Conservation (phyloP, 2,797 vertebrate genomes). For the Pangasius larnaudii region DNA sequence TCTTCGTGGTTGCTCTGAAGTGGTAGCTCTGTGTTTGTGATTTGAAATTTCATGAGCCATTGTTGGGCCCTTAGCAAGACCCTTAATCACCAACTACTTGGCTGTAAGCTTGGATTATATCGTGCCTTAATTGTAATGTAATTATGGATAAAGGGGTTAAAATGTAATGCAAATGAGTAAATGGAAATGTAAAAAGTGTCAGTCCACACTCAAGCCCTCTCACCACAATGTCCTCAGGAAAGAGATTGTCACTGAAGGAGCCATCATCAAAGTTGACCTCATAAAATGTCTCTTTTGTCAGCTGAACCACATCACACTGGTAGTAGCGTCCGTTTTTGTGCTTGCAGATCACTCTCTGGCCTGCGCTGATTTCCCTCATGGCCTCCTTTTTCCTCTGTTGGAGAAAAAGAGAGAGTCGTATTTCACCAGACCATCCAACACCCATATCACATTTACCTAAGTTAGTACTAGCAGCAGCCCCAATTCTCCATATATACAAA, state of each 20-base stretch:
- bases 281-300: conserved; percentile 90
- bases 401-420: background rate
- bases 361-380: conserved; percentile 83
- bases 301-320: conserved; percentile 90
- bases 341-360: conserved; percentile 93
- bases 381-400: conserved; percentile 76
- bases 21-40: background rate
- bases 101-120: background rate
- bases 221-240: conserved; percentile 93
- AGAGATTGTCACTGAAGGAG: conserved; percentile 95
- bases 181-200: background rate
- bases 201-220: conserved; percentile 50
- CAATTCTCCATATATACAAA: background rate
- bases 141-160: background rate
- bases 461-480: background rate
- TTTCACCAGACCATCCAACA: background rate
- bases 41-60: background rate
- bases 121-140: background rate
- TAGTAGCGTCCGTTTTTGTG: conserved; percentile 95
- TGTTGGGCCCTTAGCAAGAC: background rate
- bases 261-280: conserved; percentile 98
- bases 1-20: background rate
- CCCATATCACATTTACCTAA: background rate
- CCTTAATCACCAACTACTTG: background rate
- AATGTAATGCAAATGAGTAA: background rate